Conservation (phyloP, 30 jellyfish, hydroid and myxozoan species). For the Aurelia sp. region DNA sequence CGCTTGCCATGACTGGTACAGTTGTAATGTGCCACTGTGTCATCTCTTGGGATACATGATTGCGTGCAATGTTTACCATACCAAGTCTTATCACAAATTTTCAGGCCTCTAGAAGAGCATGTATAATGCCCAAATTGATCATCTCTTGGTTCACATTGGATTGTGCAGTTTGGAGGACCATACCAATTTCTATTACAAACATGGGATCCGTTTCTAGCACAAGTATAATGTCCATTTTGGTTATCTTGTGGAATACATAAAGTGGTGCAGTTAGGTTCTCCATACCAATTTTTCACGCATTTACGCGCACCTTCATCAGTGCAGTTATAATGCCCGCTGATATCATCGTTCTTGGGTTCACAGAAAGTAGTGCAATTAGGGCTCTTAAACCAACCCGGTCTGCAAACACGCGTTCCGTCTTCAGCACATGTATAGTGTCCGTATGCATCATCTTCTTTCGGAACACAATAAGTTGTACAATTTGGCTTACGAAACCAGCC, state of each 20-base stretch:
- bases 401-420: conserved; percentile 45
- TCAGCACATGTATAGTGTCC: conserved; percentile 61
- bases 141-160: conserved; percentile 33
- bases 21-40: conserved; percentile 40
- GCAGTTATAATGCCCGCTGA: conserved; percentile 60
- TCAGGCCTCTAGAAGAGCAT: conserved; percentile 33
- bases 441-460: conserved; percentile 29
- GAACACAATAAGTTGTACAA: conserved; percentile 55
- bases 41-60: conserved; percentile 42
- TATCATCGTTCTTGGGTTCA: conserved; percentile 30
- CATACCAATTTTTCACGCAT: conserved; percentile 60
- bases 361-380: conserved; percentile 50
- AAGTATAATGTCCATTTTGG: conserved; percentile 8
- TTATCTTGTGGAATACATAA: conserved; percentile 16
- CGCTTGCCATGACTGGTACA: conserved; percentile 36
- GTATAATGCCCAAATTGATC: conserved; percentile 46
- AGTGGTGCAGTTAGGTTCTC: conserved; percentile 48
- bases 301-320: conserved; percentile 26
- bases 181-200: conserved; percentile 4
- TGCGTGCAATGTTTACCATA: conserved; percentile 36
- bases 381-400: conserved; percentile 40
- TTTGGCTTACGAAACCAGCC: conserved; percentile 45
- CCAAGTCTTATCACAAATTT: conserved; percentile 30
- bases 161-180: conserved; percentile 30
- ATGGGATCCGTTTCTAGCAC: conserved; percentile 25